These are phyloP conservation scores for Alauda arvensis DNA, from an alignment of 2,797 vertebrate species.

Conservation along the genomic window DNA sequence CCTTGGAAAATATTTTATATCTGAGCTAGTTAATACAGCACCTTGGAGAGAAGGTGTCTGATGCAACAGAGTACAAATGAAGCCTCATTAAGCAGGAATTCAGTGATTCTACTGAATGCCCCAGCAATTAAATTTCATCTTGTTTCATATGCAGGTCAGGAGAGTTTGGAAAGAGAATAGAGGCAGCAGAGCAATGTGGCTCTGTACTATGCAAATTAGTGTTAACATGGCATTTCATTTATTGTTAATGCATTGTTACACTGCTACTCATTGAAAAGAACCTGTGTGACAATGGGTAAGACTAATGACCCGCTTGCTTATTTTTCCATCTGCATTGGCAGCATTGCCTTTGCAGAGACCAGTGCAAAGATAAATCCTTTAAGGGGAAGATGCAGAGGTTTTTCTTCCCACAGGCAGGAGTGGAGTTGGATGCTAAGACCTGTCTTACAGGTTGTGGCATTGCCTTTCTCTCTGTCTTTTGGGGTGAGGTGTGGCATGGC, in stretches of 20 bases:
- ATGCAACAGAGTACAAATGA: conserved; percentile 53
- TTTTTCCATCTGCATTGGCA: conserved; percentile 57
- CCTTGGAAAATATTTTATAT: conserved; percentile 53
- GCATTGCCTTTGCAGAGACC: not conserved
- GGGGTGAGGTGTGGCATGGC: not conserved
- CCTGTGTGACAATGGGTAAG: conserved; percentile 48
- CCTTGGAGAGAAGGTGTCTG: conserved; percentile 62
- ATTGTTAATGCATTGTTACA: conserved; percentile 64
- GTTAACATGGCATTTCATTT: conserved; percentile 68
- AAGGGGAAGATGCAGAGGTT: not conserved
- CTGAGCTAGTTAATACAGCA: conserved; percentile 53
- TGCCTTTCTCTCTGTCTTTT: not conserved
- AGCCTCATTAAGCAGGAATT: conserved; percentile 66
- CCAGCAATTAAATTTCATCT: conserved; percentile 68
- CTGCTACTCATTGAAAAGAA: conserved; percentile 63
- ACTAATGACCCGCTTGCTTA: conserved; percentile 61
- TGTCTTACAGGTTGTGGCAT: not conserved
- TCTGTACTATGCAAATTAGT: conserved; percentile 64
- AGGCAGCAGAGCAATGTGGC: conserved; percentile 46
- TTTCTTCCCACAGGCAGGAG: not conserved
- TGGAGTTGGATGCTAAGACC: not conserved
- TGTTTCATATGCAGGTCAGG: conserved; percentile 66
- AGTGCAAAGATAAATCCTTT: not conserved
- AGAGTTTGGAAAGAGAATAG: conserved; percentile 51
- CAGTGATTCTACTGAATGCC: conserved; percentile 55